These are phyloP conservation scores for Diarsia rubi DNA, from an alignment of 2,888 invertebrate species.

Conservation along the genomic window DNA sequence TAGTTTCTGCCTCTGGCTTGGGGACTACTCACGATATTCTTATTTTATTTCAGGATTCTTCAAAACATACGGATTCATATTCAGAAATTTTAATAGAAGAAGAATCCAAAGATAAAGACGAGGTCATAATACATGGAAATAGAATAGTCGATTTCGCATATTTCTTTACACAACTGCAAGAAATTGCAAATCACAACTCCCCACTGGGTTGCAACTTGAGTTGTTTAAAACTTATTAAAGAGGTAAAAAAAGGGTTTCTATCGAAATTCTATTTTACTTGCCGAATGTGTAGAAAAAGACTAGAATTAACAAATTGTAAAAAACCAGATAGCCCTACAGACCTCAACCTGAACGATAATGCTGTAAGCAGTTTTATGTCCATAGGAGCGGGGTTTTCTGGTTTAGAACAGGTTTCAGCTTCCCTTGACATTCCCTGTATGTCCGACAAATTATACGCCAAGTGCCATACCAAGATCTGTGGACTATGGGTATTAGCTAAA, in stretches of 20 bases:
- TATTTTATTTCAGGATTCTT: conserved; percentile 7
- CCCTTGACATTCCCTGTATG: conserved; percentile 10
- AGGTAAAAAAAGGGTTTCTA: conserved; percentile 6
- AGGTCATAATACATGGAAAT: conserved; percentile 9
- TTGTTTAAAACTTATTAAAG: conserved; percentile 10
- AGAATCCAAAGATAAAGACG: neutral
- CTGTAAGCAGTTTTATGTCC: conserved; percentile 16
- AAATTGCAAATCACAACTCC: conserved; percentile 9
- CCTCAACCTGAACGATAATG: conserved; percentile 5
- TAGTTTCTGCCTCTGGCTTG: neutral
- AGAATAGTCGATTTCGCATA: conserved; percentile 1
- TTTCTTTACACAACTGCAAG: neutral
- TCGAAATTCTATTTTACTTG: conserved; percentile 13
- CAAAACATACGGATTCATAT: conserved; percentile 11
- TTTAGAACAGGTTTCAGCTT: conserved; percentile 12
- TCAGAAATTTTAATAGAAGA: neutral
- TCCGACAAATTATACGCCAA: conserved; percentile 8
- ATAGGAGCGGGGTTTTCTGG: conserved; percentile 6
- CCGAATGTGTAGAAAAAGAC: neutral
- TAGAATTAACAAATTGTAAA: conserved; percentile 8
- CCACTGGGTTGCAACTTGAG: conserved; percentile 12
- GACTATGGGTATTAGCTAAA: conserved; percentile 9
- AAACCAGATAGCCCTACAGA: neutral
- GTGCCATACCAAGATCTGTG: conserved; percentile 10
- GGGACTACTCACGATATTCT: conserved; percentile 1